Evolutionary conservation across 2,888 invertebrate species (phyloP).

Genomic region (Silvanus unidentatus): DNA sequence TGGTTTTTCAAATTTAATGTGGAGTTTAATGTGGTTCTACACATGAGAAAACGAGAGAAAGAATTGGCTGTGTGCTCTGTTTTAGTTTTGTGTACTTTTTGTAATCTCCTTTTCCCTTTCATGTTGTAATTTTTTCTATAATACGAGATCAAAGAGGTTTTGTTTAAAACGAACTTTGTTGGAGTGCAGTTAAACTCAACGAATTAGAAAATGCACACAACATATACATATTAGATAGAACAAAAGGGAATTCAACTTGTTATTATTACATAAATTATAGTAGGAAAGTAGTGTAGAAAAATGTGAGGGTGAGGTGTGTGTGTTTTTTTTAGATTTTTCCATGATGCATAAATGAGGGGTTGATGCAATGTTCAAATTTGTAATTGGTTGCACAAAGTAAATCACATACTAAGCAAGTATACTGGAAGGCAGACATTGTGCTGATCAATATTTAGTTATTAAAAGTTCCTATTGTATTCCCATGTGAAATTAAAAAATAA

Average conservation of each 20-base stretch:
- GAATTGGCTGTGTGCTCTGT: too few species aligned
- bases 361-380: slow-evolving; percentile 23
- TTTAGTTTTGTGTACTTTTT: too few species aligned
- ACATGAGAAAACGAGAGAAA: too few species aligned
- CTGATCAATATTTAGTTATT: slow-evolving; percentile 35
- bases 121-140: background rate
- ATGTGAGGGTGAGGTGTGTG: too few species aligned
- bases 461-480: slow-evolving; percentile 32
- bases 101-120: too few species aligned
- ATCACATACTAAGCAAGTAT: slow-evolving; percentile 32
- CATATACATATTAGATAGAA: slow-evolving; percentile 1
- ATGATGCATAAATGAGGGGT: too few species aligned
- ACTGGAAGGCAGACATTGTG: slow-evolving; percentile 16
- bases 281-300: too few species aligned
- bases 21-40: too few species aligned
- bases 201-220: slow-evolving; percentile 31
- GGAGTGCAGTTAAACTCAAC: slow-evolving; percentile 24
- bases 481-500: background rate
- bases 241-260: slow-evolving; percentile 18
- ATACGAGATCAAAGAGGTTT: slow-evolving; percentile 1
- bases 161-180: background rate
- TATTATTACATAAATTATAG: slow-evolving; percentile 2
- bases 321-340: too few species aligned
- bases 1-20: too few species aligned
- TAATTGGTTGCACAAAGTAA: slow-evolving; percentile 40